phyloP scores from a whole-genome alignment of 2,113 vertebrate species.

The Speoplatyrhinus poulsoni region DNA sequence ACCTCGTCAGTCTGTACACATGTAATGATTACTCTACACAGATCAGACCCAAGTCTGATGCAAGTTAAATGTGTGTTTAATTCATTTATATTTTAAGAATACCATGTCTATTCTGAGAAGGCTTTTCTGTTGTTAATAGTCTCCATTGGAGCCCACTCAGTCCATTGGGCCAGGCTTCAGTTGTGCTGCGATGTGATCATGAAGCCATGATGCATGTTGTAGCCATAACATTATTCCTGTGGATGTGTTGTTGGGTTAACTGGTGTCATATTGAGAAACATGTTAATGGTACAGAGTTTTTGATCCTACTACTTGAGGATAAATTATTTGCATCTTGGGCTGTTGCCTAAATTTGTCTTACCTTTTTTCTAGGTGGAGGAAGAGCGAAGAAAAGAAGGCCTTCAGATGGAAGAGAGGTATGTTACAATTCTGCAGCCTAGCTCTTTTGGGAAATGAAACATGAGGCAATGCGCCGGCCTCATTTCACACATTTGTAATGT shows the following conservation, averaged over 20 bases:
- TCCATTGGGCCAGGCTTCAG: neutral
- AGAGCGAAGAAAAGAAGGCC: slow-evolving; percentile 84
- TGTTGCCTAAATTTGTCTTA: slow-evolving; percentile 29
- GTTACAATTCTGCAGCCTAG: neutral
- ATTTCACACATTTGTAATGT: neutral
- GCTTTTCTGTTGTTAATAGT: neutral
- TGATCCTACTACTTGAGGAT: no score
- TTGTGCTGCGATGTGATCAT: slow-evolving; percentile 11
- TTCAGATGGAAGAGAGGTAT: slow-evolving; percentile 87
- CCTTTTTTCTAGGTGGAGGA: slow-evolving; percentile 81
- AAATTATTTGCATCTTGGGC: neutral
- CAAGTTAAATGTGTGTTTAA: neutral
- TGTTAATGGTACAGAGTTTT: neutral
- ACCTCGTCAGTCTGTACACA: neutral
- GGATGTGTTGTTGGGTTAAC: neutral
- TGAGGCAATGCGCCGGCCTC: neutral
- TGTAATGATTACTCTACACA: neutral
- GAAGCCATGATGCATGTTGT: neutral
- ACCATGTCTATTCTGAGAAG: neutral
- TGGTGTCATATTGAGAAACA: neutral
- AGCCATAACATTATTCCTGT: no score
- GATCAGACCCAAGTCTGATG: no score
- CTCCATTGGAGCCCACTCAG: neutral
- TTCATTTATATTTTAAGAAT: no score
- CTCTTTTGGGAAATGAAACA: neutral